Conservation (phyloP, 92 coral and sea anemone species). For the Porites rus region DNA sequence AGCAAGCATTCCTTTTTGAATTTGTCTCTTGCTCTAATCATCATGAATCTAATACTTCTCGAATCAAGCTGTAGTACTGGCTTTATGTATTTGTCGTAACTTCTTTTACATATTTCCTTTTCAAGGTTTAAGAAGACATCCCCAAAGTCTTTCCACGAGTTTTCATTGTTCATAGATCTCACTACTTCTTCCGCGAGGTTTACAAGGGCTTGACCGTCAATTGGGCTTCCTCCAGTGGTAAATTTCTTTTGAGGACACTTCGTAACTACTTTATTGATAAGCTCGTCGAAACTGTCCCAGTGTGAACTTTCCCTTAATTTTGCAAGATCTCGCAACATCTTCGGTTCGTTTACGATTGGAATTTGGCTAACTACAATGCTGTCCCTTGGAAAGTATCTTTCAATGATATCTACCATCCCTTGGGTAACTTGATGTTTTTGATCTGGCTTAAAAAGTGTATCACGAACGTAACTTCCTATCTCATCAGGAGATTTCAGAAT, state of each 20-base stretch:
- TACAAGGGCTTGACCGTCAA: conserved; percentile 49
- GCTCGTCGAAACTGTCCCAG: background rate
- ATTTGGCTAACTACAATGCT: conserved; percentile 39
- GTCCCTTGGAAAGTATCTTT: conserved; percentile 44
- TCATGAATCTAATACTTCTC: background rate
- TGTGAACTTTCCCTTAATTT: background rate
- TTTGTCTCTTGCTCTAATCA: background rate
- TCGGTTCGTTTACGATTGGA: conserved; percentile 19
- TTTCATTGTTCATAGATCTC: conserved; percentile 17
- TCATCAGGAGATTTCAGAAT: conserved; percentile 17
- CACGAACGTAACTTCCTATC: conserved; percentile 11
- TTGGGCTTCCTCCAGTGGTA: conserved; percentile 25
- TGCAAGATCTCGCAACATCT: conserved; percentile 12
- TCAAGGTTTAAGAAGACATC: conserved; percentile 34
- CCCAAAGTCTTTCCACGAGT: conserved; percentile 19
- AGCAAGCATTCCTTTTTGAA: background rate
- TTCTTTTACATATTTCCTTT: conserved; percentile 27
- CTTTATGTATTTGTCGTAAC: background rate
- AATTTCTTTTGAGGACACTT: background rate
- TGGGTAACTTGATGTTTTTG: background rate
- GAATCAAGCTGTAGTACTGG: background rate
- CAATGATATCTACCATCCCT: conserved; percentile 14
- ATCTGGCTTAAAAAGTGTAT: conserved; percentile 16
- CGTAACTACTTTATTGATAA: conserved; percentile 2
- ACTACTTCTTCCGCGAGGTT: conserved; percentile 24